These are phyloP conservation scores for Sterrhoptilus dennistouni DNA, from an alignment of 2,113 vertebrate genomes.

Conservation along the genomic window DNA sequence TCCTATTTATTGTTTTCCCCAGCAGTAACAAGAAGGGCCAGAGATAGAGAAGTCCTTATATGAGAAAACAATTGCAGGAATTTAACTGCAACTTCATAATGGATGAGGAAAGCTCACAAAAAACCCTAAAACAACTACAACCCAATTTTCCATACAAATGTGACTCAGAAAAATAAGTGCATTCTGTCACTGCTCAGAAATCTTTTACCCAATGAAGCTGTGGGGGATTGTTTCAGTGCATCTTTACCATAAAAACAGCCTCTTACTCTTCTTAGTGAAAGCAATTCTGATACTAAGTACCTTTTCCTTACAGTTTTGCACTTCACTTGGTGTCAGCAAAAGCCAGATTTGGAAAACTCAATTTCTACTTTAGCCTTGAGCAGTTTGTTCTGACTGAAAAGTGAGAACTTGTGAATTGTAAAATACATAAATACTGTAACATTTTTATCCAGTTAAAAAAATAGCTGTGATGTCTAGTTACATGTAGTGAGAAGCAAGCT, in stretches of 20 bases:
- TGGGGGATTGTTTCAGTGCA: not conserved
- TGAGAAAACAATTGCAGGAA: not conserved
- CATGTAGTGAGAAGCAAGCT: not conserved
- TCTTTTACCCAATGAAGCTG: not conserved
- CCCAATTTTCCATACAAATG: not conserved
- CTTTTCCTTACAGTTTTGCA: not conserved
- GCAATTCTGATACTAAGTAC: not conserved
- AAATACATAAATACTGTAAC: not conserved
- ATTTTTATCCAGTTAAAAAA: not conserved
- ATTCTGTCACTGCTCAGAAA: not conserved
- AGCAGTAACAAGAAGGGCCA: not conserved
- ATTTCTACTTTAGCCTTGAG: not conserved
- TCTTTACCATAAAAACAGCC: not conserved
- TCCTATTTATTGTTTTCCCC: not conserved
- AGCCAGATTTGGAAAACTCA: not conserved
- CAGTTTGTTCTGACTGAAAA: not conserved
- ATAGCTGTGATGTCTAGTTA: not conserved
- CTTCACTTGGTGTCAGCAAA: not conserved
- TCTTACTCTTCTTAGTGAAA: not conserved
- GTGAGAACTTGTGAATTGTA: not conserved
- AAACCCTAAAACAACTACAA: not conserved
- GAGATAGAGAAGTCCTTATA: not conserved
- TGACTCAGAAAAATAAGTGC: not conserved
- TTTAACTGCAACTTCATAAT: not conserved
- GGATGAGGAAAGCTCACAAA: not conserved